Evolutionary conservation across 2,888 invertebrate species (phyloP).

Genomic region (Dolichopus griseipennis): DNA sequence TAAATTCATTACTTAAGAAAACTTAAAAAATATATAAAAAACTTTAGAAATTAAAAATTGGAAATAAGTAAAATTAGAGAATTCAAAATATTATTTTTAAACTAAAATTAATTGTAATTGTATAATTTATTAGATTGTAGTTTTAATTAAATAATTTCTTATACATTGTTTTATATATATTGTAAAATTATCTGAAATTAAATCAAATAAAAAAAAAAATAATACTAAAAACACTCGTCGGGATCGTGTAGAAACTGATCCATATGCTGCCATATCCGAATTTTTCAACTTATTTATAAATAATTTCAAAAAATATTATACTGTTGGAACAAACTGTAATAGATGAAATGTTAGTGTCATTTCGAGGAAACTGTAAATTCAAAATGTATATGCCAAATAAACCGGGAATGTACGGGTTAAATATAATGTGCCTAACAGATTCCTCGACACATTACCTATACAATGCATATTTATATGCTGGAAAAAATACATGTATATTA

Average conservation of each 20-base stretch:
- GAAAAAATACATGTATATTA: too few relatives aligned
- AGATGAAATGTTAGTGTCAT: constrained; percentile 22
- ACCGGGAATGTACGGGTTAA: constrained; percentile 23
- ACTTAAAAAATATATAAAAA: too few relatives aligned
- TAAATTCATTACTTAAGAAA: too few relatives aligned
- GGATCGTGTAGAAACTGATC: constrained; percentile 16
- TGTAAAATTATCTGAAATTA: too few relatives aligned
- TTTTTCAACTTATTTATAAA: constrained; percentile 17
- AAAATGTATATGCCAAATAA: constrained; percentile 23
- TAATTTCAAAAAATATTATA: constrained; percentile 18
- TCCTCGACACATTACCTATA: constrained; percentile 12
- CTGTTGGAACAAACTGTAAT: constrained; percentile 19
- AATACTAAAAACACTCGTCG: constrained; percentile 16
- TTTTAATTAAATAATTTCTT: too few relatives aligned
- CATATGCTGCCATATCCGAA: constrained; percentile 17
- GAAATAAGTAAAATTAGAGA: too few relatives aligned
- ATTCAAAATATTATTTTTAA: too few relatives aligned
- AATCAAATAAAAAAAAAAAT: too few relatives aligned
- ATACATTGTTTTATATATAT: too few relatives aligned
- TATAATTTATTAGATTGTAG: too few relatives aligned
- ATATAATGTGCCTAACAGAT: constrained; percentile 18
- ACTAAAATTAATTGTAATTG: too few relatives aligned
- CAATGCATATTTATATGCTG: constrained; percentile 20
- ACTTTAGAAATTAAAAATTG: too few relatives aligned
- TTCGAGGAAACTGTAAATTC: constrained; percentile 23